Percentiles rank a stretch among this genome's conserved stretches.
Evolutionary conservation across 2,888 invertebrate species (phyloP).

Genomic region (Drosophila kanekoi): DNA sequence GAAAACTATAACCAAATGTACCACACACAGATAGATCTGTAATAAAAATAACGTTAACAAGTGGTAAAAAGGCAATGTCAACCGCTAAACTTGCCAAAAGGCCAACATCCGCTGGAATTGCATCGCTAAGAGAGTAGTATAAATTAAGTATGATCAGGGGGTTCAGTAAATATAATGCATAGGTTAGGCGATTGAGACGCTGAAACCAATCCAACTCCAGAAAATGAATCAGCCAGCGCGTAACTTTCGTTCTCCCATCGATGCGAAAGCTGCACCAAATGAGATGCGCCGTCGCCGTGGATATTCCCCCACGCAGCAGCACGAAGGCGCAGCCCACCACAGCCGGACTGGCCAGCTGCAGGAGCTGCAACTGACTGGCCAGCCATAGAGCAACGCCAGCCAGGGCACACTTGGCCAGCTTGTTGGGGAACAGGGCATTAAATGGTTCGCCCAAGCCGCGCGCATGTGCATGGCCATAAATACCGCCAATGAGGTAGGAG

Average conservation of each 20-base stretch:
- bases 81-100: constrained; percentile 32
- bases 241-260: constrained; percentile 1
- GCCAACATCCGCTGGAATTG: constrained; percentile 26
- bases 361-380: neutral
- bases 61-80: neutral
- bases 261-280: constrained; percentile 18
- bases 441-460: constrained; percentile 16
- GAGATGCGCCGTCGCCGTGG: constrained; percentile 21
- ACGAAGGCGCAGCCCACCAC: neutral
- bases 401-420: neutral
- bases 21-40: constrained; percentile 33
- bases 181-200: constrained; percentile 42
- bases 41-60: neutral
- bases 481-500: constrained; percentile 43
- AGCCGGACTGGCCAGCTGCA: neutral
- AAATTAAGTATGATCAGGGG: constrained; percentile 39
- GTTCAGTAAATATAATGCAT: constrained; percentile 51
- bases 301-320: constrained; percentile 1
- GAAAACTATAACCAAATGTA: constrained; percentile 13
- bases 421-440: neutral
- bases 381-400: neutral
- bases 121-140: constrained; percentile 25
- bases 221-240: constrained; percentile 27
- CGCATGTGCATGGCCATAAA: constrained; percentile 39
- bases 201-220: constrained; percentile 38